Conservation (phyloP, 2,113 vertebrate species). For the Cottus gobio region DNA sequence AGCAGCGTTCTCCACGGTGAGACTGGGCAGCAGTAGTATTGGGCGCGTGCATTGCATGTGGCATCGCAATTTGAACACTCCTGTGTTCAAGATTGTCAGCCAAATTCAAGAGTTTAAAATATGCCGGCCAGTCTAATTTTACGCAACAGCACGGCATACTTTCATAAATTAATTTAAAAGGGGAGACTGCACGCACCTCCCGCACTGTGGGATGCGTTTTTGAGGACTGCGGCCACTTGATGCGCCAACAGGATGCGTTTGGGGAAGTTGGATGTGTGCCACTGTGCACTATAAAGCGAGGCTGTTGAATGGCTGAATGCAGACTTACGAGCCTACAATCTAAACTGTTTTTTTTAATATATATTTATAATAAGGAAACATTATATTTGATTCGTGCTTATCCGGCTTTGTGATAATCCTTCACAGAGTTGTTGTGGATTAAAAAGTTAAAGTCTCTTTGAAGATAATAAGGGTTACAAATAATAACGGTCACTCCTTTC, state of each 20-base stretch:
- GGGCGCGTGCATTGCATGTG: slow-evolving; percentile 13
- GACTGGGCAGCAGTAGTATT: not conserved
- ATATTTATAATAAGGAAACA: slow-evolving; percentile 8
- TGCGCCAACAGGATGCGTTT: slow-evolving; percentile 75
- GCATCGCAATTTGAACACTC: not conserved
- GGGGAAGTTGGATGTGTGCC: slow-evolving; percentile 74
- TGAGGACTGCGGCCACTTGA: slow-evolving; percentile 77
- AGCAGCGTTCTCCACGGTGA: not conserved
- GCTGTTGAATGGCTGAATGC: slow-evolving; percentile 34
- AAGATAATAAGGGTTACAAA: not conserved
- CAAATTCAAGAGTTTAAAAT: not conserved
- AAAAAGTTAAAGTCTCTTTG: slow-evolving; percentile 3
- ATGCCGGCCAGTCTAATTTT: not conserved
- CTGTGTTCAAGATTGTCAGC: not conserved
- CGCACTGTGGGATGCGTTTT: slow-evolving; percentile 48
- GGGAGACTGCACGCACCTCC: slow-evolving; percentile 23
- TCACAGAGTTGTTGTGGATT: slow-evolving; percentile 9
- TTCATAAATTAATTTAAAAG: slow-evolving; percentile 14
- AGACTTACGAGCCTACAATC: slow-evolving; percentile 29
- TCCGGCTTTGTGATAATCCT: slow-evolving; percentile 29
- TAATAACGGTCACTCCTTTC: not conserved
- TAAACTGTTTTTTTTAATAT: slow-evolving; percentile 1
- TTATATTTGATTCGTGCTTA: not conserved
- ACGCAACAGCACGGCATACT: not conserved
- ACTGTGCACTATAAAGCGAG: slow-evolving; percentile 53